phyloP scores from a whole-genome alignment of 2,888 invertebrate genomes.

The Graphium colonna region DNA sequence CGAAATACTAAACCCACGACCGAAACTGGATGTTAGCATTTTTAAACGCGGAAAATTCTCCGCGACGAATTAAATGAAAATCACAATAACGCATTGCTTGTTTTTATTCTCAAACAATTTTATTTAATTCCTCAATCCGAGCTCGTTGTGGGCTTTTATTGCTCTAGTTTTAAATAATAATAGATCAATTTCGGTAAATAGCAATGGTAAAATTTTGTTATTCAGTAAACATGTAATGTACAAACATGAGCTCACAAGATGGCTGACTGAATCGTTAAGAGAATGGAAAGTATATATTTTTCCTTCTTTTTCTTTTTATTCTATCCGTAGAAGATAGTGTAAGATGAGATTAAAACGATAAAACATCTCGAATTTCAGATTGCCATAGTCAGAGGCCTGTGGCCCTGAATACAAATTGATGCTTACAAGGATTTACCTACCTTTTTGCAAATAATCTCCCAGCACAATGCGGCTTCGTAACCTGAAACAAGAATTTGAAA shows the following conservation, averaged over 20 bases:
- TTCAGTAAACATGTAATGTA: background rate
- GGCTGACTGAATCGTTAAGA: no score
- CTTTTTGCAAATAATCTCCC: conserved; percentile 66
- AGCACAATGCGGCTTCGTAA: conserved; percentile 61
- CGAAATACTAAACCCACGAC: conserved; percentile 52
- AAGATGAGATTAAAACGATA: conserved; percentile 30
- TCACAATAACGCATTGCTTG: conserved; percentile 27
- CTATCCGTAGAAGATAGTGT: conserved; percentile 23
- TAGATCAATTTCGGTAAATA: background rate
- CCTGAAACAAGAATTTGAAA: conserved; percentile 63
- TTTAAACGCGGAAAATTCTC: conserved; percentile 42
- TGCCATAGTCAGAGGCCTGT: conserved; percentile 31
- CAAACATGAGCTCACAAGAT: no score
- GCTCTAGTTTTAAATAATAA: conserved; percentile 1
- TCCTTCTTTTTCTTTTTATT: conserved; percentile 2
- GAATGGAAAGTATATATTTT: no score
- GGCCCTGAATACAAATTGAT: conserved; percentile 65
- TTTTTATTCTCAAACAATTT: conserved; percentile 36
- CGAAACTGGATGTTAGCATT: conserved; percentile 44
- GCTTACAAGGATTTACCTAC: conserved; percentile 59
- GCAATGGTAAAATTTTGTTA: no score
- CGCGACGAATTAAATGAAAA: conserved; percentile 23
- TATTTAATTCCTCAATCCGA: conserved; percentile 11
- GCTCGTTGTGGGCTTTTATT: conserved; percentile 3
- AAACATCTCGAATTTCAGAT: conserved; percentile 30